These are phyloP conservation scores for Rhinichthys osculus DNA, from an alignment of 2,797 vertebrate species.

Conservation along the genomic window DNA sequence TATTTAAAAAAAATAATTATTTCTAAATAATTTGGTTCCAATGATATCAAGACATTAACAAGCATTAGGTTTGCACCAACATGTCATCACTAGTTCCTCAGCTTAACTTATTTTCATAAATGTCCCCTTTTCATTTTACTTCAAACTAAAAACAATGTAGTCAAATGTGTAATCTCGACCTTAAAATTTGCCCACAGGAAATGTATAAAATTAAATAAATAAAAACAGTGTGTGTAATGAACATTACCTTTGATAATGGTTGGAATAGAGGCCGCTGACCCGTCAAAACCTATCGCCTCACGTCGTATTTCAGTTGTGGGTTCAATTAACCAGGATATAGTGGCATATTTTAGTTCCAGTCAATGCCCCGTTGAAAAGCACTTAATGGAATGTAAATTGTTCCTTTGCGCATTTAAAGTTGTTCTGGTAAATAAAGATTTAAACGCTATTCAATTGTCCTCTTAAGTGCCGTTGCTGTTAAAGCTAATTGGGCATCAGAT, in stretches of 20 bases:
- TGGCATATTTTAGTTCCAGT: constrained; percentile 97
- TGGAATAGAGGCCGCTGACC: constrained; percentile 19
- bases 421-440: constrained; percentile 95
- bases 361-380: constrained; percentile 94
- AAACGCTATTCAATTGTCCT: constrained; percentile 89
- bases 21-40: background rate
- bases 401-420: constrained; percentile 87
- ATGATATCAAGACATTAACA: background rate
- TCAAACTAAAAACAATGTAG: background rate
- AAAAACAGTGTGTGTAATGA: background rate
- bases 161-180: background rate
- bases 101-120: background rate
- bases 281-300: constrained; percentile 17
- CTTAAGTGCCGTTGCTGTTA: constrained; percentile 91
- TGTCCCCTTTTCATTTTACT: background rate
- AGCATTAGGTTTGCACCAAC: background rate
- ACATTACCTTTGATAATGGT: background rate
- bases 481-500: constrained; percentile 88
- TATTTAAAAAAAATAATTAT: background rate
- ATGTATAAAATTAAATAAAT: background rate
- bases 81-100: background rate
- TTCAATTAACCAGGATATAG: constrained; percentile 90
- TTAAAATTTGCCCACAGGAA: background rate
- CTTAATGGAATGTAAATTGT: constrained; percentile 97
- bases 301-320: constrained; percentile 84